Base-by-base conservation (phyloP, 2,797 vertebrate genomes). In the Lepilemur ruficaudatus region DNA sequence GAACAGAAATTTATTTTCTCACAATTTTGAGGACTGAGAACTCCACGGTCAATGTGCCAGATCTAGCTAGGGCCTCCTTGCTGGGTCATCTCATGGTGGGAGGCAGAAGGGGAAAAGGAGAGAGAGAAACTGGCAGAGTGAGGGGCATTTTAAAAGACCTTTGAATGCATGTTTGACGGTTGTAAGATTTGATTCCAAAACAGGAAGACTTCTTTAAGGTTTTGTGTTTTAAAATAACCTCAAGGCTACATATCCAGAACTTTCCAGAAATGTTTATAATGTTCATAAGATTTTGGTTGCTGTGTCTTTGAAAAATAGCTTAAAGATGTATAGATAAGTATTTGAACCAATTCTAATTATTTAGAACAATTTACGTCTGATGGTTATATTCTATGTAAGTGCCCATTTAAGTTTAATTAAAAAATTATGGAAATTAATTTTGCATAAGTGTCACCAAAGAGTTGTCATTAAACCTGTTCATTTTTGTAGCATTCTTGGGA, bases 361-460 rank as follows among this genome's bases (percentile, higher is more conserved):
- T 96, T 79, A 92, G 92, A 69, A 63, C 88, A 95, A 87, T 88
- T 90, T 96, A 38, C 32, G 46, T 67, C 41, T 93, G 38, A 9
- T 41, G 38, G 4, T 87, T 96, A 73, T 88, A 9, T 81, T 90
- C 61, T 95, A 46, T 55, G 23, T 79, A 81, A 43, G 4, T 95
- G 30, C 76, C 35, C n/a, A 67, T 93, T 80, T 93, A 94, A 75
- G 23, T 90, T 96, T 92, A 95, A 92, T 59, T 92, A 0, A 89
- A 94, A 96, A 90, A 87, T 87, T 96, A 73, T 83, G 17, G 38
- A 95, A 80, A 82, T 8, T 81, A 59, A 85, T 55, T 85, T 61
- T 70, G 14, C 7, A 67, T 76, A 92, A 90, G 38, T 69, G 25
- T 91, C 28, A 81, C 15, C 55, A 96, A 96, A 86, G 85, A 73